Conservation (phyloP, 2,888 invertebrate species). For the Liposcelis brunnea region DNA sequence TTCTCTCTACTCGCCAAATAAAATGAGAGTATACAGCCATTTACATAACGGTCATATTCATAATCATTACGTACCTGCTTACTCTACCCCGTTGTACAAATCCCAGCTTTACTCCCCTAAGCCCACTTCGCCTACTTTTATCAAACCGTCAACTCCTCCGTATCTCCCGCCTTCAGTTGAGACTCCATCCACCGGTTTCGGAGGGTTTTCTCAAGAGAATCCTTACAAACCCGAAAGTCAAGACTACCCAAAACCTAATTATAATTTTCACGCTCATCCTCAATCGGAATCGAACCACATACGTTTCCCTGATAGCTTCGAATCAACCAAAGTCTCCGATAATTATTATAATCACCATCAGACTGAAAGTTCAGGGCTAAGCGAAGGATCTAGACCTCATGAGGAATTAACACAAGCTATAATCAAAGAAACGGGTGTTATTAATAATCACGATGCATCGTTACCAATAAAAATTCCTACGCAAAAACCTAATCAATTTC, state of each 20-base stretch:
- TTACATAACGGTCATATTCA: slow-evolving; percentile 2
- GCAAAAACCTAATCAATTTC: slow-evolving; percentile 4
- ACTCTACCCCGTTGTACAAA: neutral
- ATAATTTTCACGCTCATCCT: neutral
- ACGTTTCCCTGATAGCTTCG: too few species aligned
- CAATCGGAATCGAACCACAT: neutral
- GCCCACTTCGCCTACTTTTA: too few species aligned
- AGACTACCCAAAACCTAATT: neutral
- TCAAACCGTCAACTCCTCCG: neutral
- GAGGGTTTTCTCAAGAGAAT: neutral
- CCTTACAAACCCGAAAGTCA: neutral
- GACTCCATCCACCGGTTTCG: neutral
- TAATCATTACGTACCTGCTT: neutral
- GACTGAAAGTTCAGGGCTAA: neutral
- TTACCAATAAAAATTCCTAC: slow-evolving; percentile 4
- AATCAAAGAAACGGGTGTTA: neutral
- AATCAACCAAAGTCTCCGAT: too few species aligned
- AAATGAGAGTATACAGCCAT: neutral
- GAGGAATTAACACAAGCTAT: slow-evolving; percentile 4
- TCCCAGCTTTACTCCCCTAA: neutral
- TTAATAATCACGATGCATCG: slow-evolving; percentile 3
- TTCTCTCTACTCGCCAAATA: neutral
- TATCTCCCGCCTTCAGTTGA: neutral
- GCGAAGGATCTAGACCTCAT: neutral
- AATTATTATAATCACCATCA: neutral